Evolutionary conservation across 1,140 invertebrate genomes (phyloP), one percentile per base, ranked within the genome.

Genomic region (Panagrolaimus sp.): DNA sequence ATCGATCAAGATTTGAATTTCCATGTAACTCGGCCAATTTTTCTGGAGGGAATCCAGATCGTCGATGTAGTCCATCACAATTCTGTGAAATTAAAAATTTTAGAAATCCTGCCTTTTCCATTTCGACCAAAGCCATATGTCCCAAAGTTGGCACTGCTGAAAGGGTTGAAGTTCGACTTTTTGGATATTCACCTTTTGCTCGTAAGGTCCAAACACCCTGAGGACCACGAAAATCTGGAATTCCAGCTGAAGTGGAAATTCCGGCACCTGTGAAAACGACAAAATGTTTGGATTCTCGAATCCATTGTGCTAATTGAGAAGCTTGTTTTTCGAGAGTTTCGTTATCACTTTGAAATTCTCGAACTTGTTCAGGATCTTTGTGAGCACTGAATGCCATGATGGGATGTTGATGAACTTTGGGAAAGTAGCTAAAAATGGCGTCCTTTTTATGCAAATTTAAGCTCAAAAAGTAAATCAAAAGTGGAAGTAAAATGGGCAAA

Each of bases 1-100:
- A 97, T 82, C 94, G 90, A 84, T 95, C 93, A 52, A 92, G 88
- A 84, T 93, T 96, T 90, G 97, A 96, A 83, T 97, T 97, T 32
- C 95, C 95, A 88, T 98, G 94, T 38, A 97, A 85, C 84, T 98
- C 95, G 43, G 93, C 88, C 67, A 98, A 84, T 82, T 89, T 85
- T 71, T 88, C 87, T 70, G 93, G 87, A 15, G 88, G 83, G 67
- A 96, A 83, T 10, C 93, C 92, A 47, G 91, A 93, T 77, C 90
- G 88, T 15, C 96, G 84, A 86, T 96, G 94, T 24, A 97, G 85
- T 0, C 94, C 94, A 88, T 97, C 94, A 79, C 97, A 94, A 85
- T 97, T 97, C 84, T 97, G 94, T 81, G 91, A 94, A 9, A 97
- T 88, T 28, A 96, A 87, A 83, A 91, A 94, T 66, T 93, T 89